Base-by-base conservation (phyloP, 2,888 invertebrate genomes). In the Perizoma affinitatum region DNA sequence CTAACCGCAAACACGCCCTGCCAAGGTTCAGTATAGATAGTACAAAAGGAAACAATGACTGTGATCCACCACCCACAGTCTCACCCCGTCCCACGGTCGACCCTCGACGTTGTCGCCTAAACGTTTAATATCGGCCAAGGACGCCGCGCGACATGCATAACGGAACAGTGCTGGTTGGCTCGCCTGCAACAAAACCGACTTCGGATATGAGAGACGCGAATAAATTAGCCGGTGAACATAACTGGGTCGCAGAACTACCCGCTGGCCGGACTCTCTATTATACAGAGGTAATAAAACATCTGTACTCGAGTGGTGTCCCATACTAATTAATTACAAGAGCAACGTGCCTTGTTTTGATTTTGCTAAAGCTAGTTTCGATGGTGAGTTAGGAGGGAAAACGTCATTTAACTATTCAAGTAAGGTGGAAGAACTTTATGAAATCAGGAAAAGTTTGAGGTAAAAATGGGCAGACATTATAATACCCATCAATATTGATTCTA, bases 81-180 rank as follows among this genome's bases (percentile, higher is more conserved):
- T 70, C 74, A 72, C 72, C 76, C 78, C 73, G 71, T 73, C 72
- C 74, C 71, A 70, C 66, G 65, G 68, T 60, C 60, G 60, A 61
- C 65, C 60, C 71, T 68, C 70, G 63, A 71, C 69, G 72, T 75
- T 75, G 79, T 80, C 79, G 75, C 75, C 83, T 85, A 83, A 85
- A 86, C 83, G 83, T 84, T 86, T 84, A 82, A 88, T 86, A 80
- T 86, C 84, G 89, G 89, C 82, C 88, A 88, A 89, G 90, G 87
- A 75, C 86, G 74, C 65, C 71, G 65, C 66, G 71, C 71, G 72
- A 75, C 72, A 73, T 80, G 82, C 79, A 79, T 71, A 72, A 67
- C 73, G 67, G 63, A 74, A 73, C 66, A 58, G 66, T 71, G 71
- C 58, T 57, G 58, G 62, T 65, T 58, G 61, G 61, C 70, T 64